phyloP scores from a whole-genome alignment of 2,888 invertebrate genomes.

The Drosophila leonis region DNA sequence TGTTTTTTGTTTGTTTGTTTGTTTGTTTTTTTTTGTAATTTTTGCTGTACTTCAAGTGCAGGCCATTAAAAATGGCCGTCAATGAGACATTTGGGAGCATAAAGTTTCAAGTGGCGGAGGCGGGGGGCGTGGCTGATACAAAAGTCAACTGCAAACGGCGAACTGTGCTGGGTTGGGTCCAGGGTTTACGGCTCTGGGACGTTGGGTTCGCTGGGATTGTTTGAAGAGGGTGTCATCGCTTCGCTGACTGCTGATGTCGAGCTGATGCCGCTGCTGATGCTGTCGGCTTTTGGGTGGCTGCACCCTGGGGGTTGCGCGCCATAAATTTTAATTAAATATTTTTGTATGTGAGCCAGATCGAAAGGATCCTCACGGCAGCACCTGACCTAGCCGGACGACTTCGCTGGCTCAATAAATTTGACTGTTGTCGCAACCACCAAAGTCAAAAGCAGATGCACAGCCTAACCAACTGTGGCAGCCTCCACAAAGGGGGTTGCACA shows the following conservation, averaged over 20 bases:
- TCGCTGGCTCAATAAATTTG: constrained; percentile 66
- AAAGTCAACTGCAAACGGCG: constrained; percentile 34
- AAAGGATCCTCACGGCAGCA: constrained; percentile 49
- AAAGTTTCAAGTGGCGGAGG: constrained; percentile 50
- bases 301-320: constrained; percentile 66
- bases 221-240: constrained; percentile 72
- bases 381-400: constrained; percentile 51
- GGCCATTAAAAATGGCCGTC: constrained; percentile 76
- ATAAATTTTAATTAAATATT: constrained; percentile 81
- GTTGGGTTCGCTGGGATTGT: constrained; percentile 1
- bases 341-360: constrained; percentile 57
- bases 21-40: constrained; percentile 48
- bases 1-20: constrained; percentile 39
- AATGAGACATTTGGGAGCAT: constrained; percentile 73
- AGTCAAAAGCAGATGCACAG: constrained; percentile 7
- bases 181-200: background rate
- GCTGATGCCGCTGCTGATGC: background rate
- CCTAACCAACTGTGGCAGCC: constrained; percentile 21
- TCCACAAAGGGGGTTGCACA: constrained; percentile 41
- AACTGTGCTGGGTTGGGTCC: background rate
- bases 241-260: constrained; percentile 51
- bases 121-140: constrained; percentile 16
- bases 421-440: constrained; percentile 67
- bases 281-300: constrained; percentile 46
- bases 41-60: constrained; percentile 57